Base-by-base conservation (phyloP, 53 echinoderm and acorn worm species). In the Stichopus horrens region DNA sequence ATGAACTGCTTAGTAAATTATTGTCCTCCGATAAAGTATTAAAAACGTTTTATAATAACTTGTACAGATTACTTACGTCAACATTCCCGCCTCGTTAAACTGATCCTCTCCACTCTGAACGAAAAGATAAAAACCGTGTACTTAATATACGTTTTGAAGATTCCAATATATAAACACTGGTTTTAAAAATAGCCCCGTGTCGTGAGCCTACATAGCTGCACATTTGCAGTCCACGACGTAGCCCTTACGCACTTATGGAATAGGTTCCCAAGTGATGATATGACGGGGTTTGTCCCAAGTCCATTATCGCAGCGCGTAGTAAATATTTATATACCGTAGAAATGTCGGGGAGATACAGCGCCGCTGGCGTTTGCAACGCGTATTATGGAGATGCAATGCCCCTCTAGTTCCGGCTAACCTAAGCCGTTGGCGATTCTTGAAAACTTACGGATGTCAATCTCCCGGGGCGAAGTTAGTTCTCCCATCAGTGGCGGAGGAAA, bases 351-450 rank as follows among this genome's bases (percentile, higher is more conserved):
- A 71, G 71, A 71, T 71, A 13, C 4, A 71, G 16, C 7, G n/a
- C 71, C 71, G 16, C 71, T 13, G 71, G 71, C 71, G 71, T 71
- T 18, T 37, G 37, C 37, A 71, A 18, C 71, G 71, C 18, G 11
- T 59, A 71, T 71, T 71, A 71, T 71, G 71, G 71, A 71, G 71
- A 71, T 71, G 71, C 71, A 71, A 71, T 71, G 71, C 16, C 21
- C 80, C 56, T 58, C 58, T 9, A 56, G 81, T 81, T 81, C 81
- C 81, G 81, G 81, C 57, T 81, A 81, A 81, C 58, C 81, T 81
- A 56, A 81, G 57, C 81, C 81, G 16, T 58, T 56, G 81, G 81
- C 81, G 81, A 81, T 81, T 56, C 19, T 13, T 81, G 81, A 58
- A 59, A 81, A 81, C 81, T 81, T 21, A 54, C 81, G 75, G 52